A percentile compares a stretch with the other conserved stretches of the same genome.
Evolutionary conservation across 2,113 vertebrate genomes (phyloP).

Genomic region (Pipa parva): DNA sequence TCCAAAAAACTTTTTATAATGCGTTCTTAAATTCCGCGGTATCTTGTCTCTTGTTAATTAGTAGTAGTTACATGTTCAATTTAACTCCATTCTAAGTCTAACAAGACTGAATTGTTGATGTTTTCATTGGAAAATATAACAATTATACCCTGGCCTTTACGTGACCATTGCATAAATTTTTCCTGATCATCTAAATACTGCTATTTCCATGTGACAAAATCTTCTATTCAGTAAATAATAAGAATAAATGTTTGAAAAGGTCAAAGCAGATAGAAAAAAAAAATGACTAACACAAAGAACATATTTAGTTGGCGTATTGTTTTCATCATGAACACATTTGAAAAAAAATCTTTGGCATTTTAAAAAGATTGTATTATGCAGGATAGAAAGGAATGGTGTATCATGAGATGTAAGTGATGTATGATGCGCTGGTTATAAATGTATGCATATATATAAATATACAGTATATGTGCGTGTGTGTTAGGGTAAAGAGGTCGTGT

Average conservation of each 20-base stretch:
- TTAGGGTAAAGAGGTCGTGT: too few species aligned
- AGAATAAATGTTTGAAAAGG: slow-evolving; percentile 21
- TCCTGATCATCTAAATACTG: background rate
- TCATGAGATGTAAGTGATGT: background rate
- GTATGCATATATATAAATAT: too few species aligned
- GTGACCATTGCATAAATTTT: slow-evolving; percentile 8
- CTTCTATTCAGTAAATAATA: background rate
- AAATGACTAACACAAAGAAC: background rate
- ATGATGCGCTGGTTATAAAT: too few species aligned
- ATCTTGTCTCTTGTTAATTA: too few species aligned
- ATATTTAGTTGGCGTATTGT: background rate
- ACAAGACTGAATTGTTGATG: too few species aligned
- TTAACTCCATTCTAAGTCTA: too few species aligned
- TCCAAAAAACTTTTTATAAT: too few species aligned
- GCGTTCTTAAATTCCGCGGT: too few species aligned
- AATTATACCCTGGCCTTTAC: background rate
- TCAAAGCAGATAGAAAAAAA: slow-evolving; percentile 5
- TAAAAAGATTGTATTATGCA: background rate
- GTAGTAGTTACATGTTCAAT: too few species aligned
- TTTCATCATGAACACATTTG: background rate
- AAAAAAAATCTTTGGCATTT: too few species aligned
- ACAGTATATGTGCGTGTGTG: too few species aligned
- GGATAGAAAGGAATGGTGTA: background rate
- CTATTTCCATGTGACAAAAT: slow-evolving; percentile 5
- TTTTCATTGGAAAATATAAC: too few species aligned